Evolutionary conservation across 2,888 invertebrate species (phyloP), one percentile per base, ranked within the genome.

Genomic region (Diarsia mendica): DNA sequence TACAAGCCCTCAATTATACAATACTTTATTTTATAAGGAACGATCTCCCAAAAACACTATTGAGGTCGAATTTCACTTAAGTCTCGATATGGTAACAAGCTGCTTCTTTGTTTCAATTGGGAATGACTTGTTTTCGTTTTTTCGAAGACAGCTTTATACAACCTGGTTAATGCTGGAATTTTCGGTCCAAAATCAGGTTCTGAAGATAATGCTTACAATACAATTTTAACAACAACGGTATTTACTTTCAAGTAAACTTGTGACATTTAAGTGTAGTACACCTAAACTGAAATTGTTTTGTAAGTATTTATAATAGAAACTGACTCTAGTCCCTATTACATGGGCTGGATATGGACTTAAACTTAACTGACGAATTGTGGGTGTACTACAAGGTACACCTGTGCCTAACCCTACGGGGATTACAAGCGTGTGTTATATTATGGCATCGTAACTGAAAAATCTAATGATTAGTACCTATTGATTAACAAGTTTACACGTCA

Each of bases 1-100:
- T 75, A 81, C 75, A 84, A 73, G 85, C 67, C 85, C 82, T 79
- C 83, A 82, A 88, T 89, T 74, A 76, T 64, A 70, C 66, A 65
- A 58, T 71, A 81, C 65, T 55, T 71, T 66, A 44, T 81, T 82
- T 77, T 79, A 66, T 80, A 73, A 71, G 72, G 55, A 73, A 66
- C 53, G 53, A 23, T 48, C 48, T 67, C 71, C 72, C 74, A 39
- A 75, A 79, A 81, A 10, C 63, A 39, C 8, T 64, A 77, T 74
- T 69, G 78, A 79, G 77, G 82, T 85, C 75, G 66, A 68, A 79
- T 86, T 80, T 86, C 79, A 79, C 74, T 79, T 75, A 64, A 68
- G 33, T 75, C 58, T 73, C 58, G 58, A 69, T 78, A 67, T 5
- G 66, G 68, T 11, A 33, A 63, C 72, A 28, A 58, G 33, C 18